A percentile compares a stretch with the other conserved stretches of the same genome.
These are phyloP conservation scores for Hylia prasina DNA, from an alignment of 2,113 vertebrate species.

Conservation along the genomic window DNA sequence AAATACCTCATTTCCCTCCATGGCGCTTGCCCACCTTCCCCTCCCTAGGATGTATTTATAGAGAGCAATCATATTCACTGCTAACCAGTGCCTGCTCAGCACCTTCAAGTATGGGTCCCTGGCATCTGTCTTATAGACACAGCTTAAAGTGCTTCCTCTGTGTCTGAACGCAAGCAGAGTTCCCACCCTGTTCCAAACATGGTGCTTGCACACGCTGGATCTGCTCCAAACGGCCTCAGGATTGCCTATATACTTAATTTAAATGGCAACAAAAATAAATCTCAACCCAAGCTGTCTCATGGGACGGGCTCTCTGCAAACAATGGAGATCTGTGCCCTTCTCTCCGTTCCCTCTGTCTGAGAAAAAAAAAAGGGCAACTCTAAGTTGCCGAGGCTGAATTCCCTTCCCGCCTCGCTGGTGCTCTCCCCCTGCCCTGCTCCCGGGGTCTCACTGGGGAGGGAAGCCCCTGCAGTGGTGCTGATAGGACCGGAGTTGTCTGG, in stretches of 20 bases:
- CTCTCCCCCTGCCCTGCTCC: neutral
- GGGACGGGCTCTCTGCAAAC: neutral
- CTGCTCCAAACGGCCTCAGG: slow-evolving; percentile 22
- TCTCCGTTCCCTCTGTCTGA: neutral
- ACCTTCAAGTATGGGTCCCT: slow-evolving; percentile 5
- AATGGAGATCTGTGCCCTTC: neutral
- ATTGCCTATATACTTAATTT: slow-evolving; percentile 51
- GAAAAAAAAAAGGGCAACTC: neutral
- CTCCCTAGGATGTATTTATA: slow-evolving; percentile 31
- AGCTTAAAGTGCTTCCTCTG: slow-evolving; percentile 33
- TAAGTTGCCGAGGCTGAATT: neutral
- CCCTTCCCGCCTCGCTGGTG: neutral
- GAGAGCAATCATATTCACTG: neutral
- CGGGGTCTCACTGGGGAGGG: neutral
- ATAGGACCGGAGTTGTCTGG: slow-evolving; percentile 25
- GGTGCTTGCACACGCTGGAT: neutral
- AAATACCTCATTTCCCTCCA: slow-evolving; percentile 50
- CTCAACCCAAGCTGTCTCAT: neutral
- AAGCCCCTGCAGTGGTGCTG: slow-evolving; percentile 46
- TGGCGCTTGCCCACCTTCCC: neutral
- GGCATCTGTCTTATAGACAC: neutral
- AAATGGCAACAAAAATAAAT: slow-evolving; percentile 60
- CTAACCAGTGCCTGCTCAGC: neutral
- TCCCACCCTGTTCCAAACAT: slow-evolving; percentile 46
- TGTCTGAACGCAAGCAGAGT: slow-evolving; percentile 3